Base-by-base conservation (phyloP, 2,888 invertebrate genomes). In the Stenotaenia linearis region DNA sequence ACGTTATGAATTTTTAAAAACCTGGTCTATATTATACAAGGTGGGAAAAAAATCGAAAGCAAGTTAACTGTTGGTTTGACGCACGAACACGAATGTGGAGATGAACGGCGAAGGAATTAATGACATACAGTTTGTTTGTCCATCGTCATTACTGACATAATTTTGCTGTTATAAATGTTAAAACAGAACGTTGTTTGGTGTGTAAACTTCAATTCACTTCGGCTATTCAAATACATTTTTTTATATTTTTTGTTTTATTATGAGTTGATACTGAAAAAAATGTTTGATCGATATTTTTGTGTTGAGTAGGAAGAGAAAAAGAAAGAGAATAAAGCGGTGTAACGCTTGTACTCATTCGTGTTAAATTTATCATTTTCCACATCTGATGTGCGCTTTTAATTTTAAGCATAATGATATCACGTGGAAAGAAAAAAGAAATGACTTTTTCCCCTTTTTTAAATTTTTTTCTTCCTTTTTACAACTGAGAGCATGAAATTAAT, bases 1-100 rank as follows among this genome's bases (percentile, higher is more conserved):
- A 61, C 61, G 61, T 61, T 61, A 61, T 61, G 61, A 61, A 61
- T 61, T 61, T 61, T 61, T 61, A 61, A 61, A 61, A 18, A 61
- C 28, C 1, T 25, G 25, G 61, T 61, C 61, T 15, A 25, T 25
- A 25, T 61, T 61, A 61, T 25, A 61, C 61, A 61, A 61, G 61
- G 61, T 61, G 61, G 45, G 15, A 61, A 61, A 56, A 56, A 61
- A 61, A 61, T 61, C 61, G 61, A 61, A 61, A 61, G 1, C 0
- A 23, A 25, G 12, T 15, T 61, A 61, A 61, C 61, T 25, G 61
- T 23, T 23, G 9, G 61, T 7, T 23, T 61, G 23, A 61, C 9
- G 28, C 28, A 25, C 61, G 61, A 61, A 25, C 1, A 3, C 9
- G 28, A 25, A 61, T 25, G 23, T 23, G 9, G 7, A 12, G n/a